Conservation (phyloP, 2,888 invertebrate genomes). For the Heliconius aoede region DNA sequence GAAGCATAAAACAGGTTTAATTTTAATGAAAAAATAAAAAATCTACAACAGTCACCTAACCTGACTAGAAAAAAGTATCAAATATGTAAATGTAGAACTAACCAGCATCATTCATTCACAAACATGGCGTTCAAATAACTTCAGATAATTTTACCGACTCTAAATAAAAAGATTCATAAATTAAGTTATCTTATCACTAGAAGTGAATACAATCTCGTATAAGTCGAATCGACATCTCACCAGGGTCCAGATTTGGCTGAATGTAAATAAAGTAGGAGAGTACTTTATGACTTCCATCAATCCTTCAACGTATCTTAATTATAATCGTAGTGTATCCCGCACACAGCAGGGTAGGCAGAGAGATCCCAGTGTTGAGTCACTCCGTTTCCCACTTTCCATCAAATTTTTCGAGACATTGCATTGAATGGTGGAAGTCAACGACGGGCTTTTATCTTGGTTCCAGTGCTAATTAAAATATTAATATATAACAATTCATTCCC, state of each 20-base stretch:
- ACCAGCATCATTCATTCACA: not conserved
- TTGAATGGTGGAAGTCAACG: too few relatives aligned
- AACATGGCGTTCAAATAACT: constrained; percentile 10
- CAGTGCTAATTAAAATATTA: not conserved
- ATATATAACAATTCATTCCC: not conserved
- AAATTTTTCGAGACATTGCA: not conserved
- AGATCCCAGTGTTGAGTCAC: not conserved
- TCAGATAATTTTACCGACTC: not conserved
- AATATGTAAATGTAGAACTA: not conserved
- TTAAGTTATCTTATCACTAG: constrained; percentile 19
- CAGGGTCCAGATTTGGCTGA: not conserved
- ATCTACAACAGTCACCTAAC: not conserved
- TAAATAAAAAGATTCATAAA: constrained; percentile 5
- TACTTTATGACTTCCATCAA: constrained; percentile 34
- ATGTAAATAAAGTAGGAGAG: constrained; percentile 34
- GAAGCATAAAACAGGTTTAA: not conserved
- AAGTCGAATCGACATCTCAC: constrained; percentile 15
- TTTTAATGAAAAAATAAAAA: not conserved
- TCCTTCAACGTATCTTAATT: not conserved
- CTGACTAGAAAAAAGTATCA: not conserved
- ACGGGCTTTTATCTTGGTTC: not conserved
- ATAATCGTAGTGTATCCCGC: not conserved
- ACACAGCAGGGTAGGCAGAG: not conserved
- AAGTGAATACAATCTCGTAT: constrained; percentile 25
- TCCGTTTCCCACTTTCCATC: not conserved